Evolutionary conservation across 1,140 invertebrate genomes (phyloP), one percentile per base, ranked within the genome.

Genomic region (Drosophila ambigua): DNA sequence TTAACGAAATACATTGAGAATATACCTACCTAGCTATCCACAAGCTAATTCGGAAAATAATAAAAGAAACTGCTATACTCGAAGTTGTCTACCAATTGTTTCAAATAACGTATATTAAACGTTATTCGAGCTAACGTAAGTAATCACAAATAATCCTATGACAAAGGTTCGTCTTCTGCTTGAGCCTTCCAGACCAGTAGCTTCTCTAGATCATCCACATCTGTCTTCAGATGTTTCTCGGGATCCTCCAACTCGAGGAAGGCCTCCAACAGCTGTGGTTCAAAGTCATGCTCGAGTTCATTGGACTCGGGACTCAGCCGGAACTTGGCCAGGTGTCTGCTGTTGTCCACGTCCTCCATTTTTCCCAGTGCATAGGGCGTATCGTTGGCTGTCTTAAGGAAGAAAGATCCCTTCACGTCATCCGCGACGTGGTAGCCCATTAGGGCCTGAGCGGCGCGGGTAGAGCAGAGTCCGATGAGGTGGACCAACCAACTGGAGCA

Each of bases 401-500:
- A 95, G 69, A 93, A 95, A 1, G 93, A 77, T 26, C 95, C 95
- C 15, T 77, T 90, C 5, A 76, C 4, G 2, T 77, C 39, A 20
- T 28, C 1, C 3, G 74, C 53, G 0, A 91, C 62, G 13, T 72
- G 66, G 26, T 96, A 95, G 20, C 95, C 95, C 93, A 95, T 96
- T 5, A 94, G 69, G 7, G 94, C 92, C 5, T 93, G 92, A 5
- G 89, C 82, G 8, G 92, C 82, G 1, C 65, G 41, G 0, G 91
- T 49, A 20, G 91, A 76, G 54, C 93, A 96, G 3, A 94, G 91
- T 0, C 94, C 94, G 2, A 95, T 63, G 2, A 96, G 84, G 71
- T 95, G 95, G 0, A 92, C 71, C 1, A 95, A 81, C 92, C 95
- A 95, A 8, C 94, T 94, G 23, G 92, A 78, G 79, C 96, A 97